Conservation (phyloP, 1,140 invertebrate species). For the Vanessa atalanta region DNA sequence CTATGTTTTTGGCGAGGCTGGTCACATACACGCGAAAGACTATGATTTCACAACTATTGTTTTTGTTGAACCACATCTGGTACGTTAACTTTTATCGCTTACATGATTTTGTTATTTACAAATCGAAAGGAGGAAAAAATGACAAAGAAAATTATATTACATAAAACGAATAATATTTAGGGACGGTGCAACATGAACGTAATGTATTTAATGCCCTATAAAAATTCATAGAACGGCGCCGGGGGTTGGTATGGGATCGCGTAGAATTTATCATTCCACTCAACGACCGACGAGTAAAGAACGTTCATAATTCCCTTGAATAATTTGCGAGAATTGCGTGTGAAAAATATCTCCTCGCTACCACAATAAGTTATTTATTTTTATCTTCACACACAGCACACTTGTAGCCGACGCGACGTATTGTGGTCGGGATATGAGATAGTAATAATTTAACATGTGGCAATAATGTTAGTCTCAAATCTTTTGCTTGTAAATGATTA, state of each 20-base stretch:
- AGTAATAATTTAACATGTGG: conserved; percentile 25
- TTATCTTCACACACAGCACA: conserved; percentile 49
- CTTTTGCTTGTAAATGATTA: neutral
- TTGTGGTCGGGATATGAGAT: conserved; percentile 18
- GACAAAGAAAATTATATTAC: neutral
- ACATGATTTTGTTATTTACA: neutral
- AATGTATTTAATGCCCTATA: conserved; percentile 21
- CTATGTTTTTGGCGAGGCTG: neutral
- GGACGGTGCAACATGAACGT: conserved; percentile 8
- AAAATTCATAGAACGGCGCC: conserved; percentile 38
- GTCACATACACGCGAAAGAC: too few species aligned
- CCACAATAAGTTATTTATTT: conserved; percentile 55
- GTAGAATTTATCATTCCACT: conserved; percentile 58
- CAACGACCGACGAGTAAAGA: conserved; percentile 54
- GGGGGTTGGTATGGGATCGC: conserved; percentile 30
- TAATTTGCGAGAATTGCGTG: conserved; percentile 62
- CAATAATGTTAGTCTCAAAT: conserved; percentile 33
- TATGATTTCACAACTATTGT: neutral
- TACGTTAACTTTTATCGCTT: neutral
- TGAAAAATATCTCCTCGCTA: conserved; percentile 63
- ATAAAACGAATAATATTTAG: conserved; percentile 3
- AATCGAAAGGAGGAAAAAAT: neutral
- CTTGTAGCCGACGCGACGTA: conserved; percentile 35
- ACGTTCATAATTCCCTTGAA: conserved; percentile 61
- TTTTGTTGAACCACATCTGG: neutral